Base-by-base conservation (phyloP, 2,113 vertebrate species). In the Zapornia atra region DNA sequence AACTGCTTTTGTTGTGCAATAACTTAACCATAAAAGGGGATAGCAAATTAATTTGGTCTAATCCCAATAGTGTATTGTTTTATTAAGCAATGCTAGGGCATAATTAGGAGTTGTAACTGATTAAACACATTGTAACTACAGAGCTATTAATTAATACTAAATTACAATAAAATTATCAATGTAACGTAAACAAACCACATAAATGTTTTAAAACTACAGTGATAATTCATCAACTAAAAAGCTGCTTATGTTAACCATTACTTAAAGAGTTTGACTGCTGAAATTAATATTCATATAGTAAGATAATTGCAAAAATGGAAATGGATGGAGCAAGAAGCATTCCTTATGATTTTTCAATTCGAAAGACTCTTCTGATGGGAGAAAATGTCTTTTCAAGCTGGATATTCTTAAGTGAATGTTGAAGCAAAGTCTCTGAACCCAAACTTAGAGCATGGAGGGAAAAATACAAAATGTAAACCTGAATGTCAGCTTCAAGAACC, bases 161-260 rank as follows among this genome's bases (percentile, higher is more conserved):
- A 95, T 92, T 95, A 92, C 82, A 93, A 75, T 88, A 81, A 95
- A 90, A 94, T 88, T 77, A 92, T n/a, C 60, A 48, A 87, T 79
- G 68, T 66, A 90, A 56, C 48, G 71, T 80, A 93, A 94, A 88
- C 75, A 94, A 94, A 44, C 14, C 7, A n/a, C 48, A 10, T n/a
- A 83, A 88, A 81, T 88, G 46, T 85, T 94, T 61, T 72, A 38
- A 77, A 82, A 50, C 0, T 6, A 51, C 61, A 80, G 36, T 29
- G 46, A 54, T 73, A 93, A 77, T 73, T 60, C 64, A 78, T 93
- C 64, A 69, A 26, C 64, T 50, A 31, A 70, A 93, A 90, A 46
- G 50, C 76, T 73, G 68, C 85, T 76, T 90, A 59, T 73, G 31
- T 54, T 68, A 94, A 73, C 50, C 15, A 21, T 86, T 93, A 65